Evolutionary conservation across 2,888 invertebrate genomes (phyloP), one percentile per base, ranked within the genome.

Genomic region (Ormyrus thymus): DNA sequence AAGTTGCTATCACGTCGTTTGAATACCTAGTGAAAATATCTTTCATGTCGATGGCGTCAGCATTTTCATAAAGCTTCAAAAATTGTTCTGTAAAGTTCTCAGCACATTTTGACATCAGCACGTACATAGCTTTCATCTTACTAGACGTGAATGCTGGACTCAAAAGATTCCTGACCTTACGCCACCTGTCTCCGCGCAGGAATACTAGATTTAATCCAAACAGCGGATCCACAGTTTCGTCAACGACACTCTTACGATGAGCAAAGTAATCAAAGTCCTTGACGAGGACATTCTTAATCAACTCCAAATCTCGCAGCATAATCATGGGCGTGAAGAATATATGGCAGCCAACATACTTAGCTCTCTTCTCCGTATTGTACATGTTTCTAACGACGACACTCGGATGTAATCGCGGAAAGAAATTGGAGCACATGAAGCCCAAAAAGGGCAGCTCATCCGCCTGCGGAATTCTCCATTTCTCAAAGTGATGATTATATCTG

Each of bases 111-210:
- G 83, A 82, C 82, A 93, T 92, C 71, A 92, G 87, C 0, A 90
- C 90, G 84, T 92, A 88, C 90, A 92, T 91, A 6, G 8, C 1
- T 11, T 62, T 83, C n/a, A 85, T 79, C 9, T 93, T 93, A 72
- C 91, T 91, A 4, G 91, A 89, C 0, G 93, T 93, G 85, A 92
- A 93, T 0, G 92, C 91, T 1, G 92, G 93, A 68, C 91, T 92
- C 9, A 93, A 83, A 0, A 91, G 90, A 0, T 88, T 87, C n/a
- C 93, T 85, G 90, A 92, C 91, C 10, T 91, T 89, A 0, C 91
- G 89, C 92, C 92, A 92, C 84, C 83, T 89, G 0, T 92, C 90
- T 9, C 91, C 92, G 1, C 79, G 81, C 0, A 86, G 65, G 0
- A 80, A 76, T 46, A 84, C 82, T 0, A 86, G 53, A 70, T 83